These are phyloP conservation scores for Hippocampus abdominalis DNA, from an alignment of 2,113 vertebrate species.

Conservation along the genomic window DNA sequence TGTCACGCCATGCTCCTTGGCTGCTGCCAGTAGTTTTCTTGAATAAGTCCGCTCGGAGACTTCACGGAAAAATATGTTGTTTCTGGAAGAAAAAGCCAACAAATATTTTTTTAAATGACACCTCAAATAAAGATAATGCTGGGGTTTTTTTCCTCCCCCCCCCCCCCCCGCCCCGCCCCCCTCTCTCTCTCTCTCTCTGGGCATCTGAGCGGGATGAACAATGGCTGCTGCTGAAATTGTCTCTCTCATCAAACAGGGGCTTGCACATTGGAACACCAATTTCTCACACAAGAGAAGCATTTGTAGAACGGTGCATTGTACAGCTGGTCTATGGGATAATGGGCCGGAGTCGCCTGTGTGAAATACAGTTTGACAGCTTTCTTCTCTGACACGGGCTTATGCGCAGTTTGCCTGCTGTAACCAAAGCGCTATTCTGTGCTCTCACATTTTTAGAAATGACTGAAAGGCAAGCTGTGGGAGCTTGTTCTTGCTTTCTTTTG, in stretches of 20 bases:
- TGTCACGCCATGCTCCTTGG: background rate
- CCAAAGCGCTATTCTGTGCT: conserved; percentile 41
- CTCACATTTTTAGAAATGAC: conserved; percentile 44
- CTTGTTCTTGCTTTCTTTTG: conserved; percentile 21
- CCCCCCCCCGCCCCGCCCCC: too few species aligned
- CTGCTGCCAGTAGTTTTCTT: background rate
- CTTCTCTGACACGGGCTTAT: conserved; percentile 48
- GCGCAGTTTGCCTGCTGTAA: conserved; percentile 38
- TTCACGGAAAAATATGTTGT: background rate
- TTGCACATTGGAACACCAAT: conserved; percentile 50
- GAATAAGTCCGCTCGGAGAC: background rate
- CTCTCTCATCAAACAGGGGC: conserved; percentile 46
- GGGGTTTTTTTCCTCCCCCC: too few species aligned
- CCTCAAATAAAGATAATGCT: conserved; percentile 22
- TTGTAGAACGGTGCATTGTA: conserved; percentile 46
- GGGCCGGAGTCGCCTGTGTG: conserved; percentile 58
- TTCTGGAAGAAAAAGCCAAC: conserved; percentile 13
- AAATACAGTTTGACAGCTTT: conserved; percentile 67
- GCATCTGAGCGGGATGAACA: conserved; percentile 28
- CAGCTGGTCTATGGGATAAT: conserved; percentile 63
- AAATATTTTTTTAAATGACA: conserved; percentile 4
- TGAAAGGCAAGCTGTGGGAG: conserved; percentile 31
- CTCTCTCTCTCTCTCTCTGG: background rate
- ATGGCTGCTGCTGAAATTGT: conserved; percentile 40
- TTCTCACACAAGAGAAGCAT: conserved; percentile 54